Conservation (phyloP, 2,888 invertebrate species). For the Plutella xylostella region DNA sequence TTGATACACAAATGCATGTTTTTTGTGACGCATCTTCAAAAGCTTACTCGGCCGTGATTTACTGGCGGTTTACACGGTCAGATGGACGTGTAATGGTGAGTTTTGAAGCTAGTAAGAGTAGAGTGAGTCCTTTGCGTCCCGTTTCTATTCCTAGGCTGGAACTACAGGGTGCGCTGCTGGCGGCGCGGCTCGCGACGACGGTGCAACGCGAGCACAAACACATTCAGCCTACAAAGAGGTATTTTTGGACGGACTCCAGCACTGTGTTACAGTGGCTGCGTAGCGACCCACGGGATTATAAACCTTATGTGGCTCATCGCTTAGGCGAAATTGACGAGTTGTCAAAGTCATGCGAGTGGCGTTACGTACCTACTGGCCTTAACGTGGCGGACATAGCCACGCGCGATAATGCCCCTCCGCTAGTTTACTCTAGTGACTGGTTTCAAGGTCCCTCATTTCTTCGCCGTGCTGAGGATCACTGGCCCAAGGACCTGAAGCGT, state of each 20-base stretch:
- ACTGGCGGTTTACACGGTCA: slow-evolving; percentile 5
- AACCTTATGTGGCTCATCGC: background rate
- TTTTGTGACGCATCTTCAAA: slow-evolving; percentile 10
- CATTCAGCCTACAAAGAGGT: background rate
- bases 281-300: slow-evolving; percentile 13
- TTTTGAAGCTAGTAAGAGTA: slow-evolving; percentile 9
- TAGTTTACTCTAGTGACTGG: too few relatives aligned
- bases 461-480: too few relatives aligned
- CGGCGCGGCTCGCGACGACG: slow-evolving; percentile 3
- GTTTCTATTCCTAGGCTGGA: background rate
- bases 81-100: too few relatives aligned
- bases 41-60: slow-evolving; percentile 14
- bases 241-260: slow-evolving; percentile 9
- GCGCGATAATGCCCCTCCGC: too few relatives aligned
- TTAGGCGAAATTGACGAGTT: too few relatives aligned
- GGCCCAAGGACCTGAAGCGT: too few relatives aligned
- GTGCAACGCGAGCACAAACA: slow-evolving; percentile 5
- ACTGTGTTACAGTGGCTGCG: slow-evolving; percentile 12
- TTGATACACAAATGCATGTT: background rate
- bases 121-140: background rate
- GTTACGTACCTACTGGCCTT: too few relatives aligned
- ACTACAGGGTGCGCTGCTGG: background rate
- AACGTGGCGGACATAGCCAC: too few relatives aligned
- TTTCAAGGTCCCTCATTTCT: too few relatives aligned
- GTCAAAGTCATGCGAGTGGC: too few relatives aligned